phyloP scores from a whole-genome alignment of 2,113 vertebrate genomes.

The Bettongia penicillata region DNA sequence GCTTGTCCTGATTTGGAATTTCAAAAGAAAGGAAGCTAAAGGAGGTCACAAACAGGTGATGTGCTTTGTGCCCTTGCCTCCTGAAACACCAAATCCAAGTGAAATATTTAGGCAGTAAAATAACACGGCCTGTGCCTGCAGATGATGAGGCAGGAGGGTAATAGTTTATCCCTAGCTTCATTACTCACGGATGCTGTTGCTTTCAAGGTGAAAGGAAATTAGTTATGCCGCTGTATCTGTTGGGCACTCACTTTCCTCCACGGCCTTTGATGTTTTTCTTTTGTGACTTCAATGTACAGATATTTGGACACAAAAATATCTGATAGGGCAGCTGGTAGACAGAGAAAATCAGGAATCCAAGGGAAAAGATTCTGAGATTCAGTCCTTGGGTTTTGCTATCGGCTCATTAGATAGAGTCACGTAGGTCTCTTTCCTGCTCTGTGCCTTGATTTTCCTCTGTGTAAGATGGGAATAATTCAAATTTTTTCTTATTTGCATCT shows the following conservation, averaged over 20 bases:
- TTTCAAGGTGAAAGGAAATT: conserved; percentile 76
- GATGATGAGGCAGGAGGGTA: conserved; percentile 74
- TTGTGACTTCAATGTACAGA: neutral
- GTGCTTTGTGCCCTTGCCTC: neutral
- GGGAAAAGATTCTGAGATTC: neutral
- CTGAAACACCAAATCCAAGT: conserved; percentile 71
- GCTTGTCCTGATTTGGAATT: neutral
- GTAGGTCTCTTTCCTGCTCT: neutral
- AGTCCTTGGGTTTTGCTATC: neutral
- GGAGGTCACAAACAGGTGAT: neutral
- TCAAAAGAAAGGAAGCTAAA: neutral
- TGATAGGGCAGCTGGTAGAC: neutral
- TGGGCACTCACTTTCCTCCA: conserved; percentile 65
- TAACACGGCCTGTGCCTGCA: conserved; percentile 77
- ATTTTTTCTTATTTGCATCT: neutral
- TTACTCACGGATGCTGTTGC: conserved; percentile 74
- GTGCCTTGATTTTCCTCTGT: neutral
- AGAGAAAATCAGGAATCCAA: neutral
- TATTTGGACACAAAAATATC: neutral
- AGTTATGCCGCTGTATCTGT: conserved; percentile 75
- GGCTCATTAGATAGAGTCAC: neutral
- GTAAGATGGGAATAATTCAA: neutral
- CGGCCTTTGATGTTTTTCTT: conserved; percentile 34
- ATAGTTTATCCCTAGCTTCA: conserved; percentile 76
- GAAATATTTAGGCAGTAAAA: conserved; percentile 80